Conservation (phyloP, 1,140 invertebrate genomes). For the Procambarus clarkii region DNA sequence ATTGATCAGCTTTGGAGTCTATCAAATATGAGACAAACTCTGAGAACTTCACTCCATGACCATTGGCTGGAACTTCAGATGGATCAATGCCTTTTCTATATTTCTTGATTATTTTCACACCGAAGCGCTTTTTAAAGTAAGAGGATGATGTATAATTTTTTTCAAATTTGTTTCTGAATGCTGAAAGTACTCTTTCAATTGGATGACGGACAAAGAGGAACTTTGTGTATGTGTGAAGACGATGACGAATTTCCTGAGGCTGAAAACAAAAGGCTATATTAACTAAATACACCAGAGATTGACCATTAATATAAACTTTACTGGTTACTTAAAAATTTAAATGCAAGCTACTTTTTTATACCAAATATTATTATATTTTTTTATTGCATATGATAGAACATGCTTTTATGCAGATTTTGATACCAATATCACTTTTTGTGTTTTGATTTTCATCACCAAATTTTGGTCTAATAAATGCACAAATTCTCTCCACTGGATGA, state of each 20-base stretch:
- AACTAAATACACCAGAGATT: too few relatives aligned
- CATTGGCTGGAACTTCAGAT: constrained; percentile 74
- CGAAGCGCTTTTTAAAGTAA: constrained; percentile 86
- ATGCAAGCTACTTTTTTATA: too few relatives aligned
- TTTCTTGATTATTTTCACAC: constrained; percentile 86
- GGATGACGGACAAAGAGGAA: constrained; percentile 94
- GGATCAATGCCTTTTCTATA: constrained; percentile 79
- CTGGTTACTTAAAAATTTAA: too few relatives aligned
- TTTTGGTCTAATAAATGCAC: too few relatives aligned
- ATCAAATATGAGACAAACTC: constrained; percentile 91
- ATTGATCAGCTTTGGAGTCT: constrained; percentile 78
- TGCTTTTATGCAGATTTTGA: too few relatives aligned
- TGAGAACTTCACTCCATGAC: constrained; percentile 88
- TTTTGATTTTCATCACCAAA: too few relatives aligned
- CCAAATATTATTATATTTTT: too few relatives aligned
- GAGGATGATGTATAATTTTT: constrained; percentile 80
- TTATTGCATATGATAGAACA: too few relatives aligned
- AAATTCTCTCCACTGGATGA: too few relatives aligned
- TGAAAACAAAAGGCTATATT: too few relatives aligned
- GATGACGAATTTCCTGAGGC: constrained; percentile 78
- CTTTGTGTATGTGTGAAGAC: constrained; percentile 85
- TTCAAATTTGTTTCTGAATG: constrained; percentile 93
- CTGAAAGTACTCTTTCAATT: constrained; percentile 91
- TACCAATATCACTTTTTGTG: too few relatives aligned
- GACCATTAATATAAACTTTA: too few relatives aligned